Evolutionary conservation across 2,888 invertebrate species (phyloP).

Genomic region (Lapara coniferarum): DNA sequence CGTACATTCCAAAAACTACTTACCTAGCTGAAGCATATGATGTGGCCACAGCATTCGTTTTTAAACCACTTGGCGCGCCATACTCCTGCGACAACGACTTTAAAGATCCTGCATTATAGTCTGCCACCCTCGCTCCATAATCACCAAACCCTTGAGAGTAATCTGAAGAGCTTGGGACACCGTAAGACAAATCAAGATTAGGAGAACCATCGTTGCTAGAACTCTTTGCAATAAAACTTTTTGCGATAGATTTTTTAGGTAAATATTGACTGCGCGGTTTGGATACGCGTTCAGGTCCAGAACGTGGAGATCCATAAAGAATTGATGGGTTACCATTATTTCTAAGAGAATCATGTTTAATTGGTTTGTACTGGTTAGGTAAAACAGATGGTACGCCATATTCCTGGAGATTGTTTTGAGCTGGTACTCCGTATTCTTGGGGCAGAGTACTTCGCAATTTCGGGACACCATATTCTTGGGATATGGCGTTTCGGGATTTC

Average conservation of each 20-base stretch:
- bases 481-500: conserved; percentile 13
- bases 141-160: conserved; percentile 45
- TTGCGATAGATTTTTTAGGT: conserved; percentile 30
- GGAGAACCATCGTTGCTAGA: conserved; percentile 47
- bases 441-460: not conserved
- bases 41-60: conserved; percentile 59
- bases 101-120: conserved; percentile 68
- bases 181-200: conserved; percentile 44
- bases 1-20: not conserved
- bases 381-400: conserved; percentile 49
- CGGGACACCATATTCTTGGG: conserved; percentile 27
- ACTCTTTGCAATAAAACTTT: conserved; percentile 58
- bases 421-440: not conserved
- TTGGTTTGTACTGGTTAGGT: no score
- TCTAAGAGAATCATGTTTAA: no score
- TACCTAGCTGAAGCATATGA: conserved; percentile 65
- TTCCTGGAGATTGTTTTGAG: conserved; percentile 45
- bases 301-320: not conserved
- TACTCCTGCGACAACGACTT: conserved; percentile 68
- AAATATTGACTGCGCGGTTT: conserved; percentile 1
- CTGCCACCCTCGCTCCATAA: conserved; percentile 45
- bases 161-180: conserved; percentile 47
- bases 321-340: not conserved
- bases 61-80: conserved; percentile 74
- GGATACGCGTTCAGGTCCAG: not conserved